A percentile compares a stretch with the other conserved stretches of the same genome.
These are phyloP conservation scores for Campylomormyrus tamandua DNA, from an alignment of 2,113 vertebrate genomes.

Conservation along the genomic window DNA sequence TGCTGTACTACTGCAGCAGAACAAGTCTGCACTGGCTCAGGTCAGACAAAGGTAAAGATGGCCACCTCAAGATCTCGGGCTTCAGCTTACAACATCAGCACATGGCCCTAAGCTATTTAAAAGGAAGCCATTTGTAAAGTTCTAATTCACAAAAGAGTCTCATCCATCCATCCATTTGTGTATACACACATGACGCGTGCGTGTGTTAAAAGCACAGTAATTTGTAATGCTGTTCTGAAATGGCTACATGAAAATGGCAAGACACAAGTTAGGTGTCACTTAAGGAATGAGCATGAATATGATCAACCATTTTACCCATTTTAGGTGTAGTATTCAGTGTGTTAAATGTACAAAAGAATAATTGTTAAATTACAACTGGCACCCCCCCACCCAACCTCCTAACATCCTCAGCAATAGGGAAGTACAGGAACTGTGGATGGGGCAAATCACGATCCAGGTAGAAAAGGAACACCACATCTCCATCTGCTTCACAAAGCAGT, in stretches of 20 bases:
- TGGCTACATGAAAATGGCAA: neutral
- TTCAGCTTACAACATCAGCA: constrained; percentile 42
- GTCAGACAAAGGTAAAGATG: constrained; percentile 55
- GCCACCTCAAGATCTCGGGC: constrained; percentile 52
- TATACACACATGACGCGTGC: neutral
- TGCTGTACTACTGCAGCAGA: constrained; percentile 1
- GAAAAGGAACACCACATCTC: neutral
- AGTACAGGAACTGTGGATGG: neutral
- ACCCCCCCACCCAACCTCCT: neutral
- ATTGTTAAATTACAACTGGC: neutral
- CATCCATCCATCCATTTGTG: neutral
- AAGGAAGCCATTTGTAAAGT: neutral
- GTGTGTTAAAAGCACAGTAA: neutral
- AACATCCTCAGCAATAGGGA: neutral
- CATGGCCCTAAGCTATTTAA: constrained; percentile 41
- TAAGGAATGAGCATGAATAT: neutral
- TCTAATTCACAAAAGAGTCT: neutral
- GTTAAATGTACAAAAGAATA: constrained; percentile 5
- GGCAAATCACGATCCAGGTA: neutral
- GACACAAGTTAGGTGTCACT: neutral
- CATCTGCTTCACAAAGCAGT: neutral
- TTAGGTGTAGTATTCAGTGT: neutral
- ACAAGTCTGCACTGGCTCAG: constrained; percentile 51
- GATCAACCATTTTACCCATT: neutral
- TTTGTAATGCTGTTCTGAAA: neutral